These are phyloP conservation scores for Ornithoptera alexandrae DNA, from an alignment of 2,888 invertebrate species.

Conservation along the genomic window DNA sequence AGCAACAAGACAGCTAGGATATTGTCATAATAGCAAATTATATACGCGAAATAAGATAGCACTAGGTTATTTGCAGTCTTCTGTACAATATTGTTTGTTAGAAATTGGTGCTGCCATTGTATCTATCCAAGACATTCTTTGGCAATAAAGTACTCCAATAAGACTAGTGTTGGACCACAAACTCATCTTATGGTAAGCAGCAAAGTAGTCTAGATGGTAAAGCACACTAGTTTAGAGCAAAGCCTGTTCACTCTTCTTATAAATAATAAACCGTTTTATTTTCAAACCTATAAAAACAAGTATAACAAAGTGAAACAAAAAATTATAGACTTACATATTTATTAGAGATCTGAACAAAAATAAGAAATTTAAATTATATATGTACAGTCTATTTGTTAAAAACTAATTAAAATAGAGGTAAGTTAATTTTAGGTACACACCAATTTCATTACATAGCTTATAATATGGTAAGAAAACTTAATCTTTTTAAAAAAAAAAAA, in stretches of 20 bases:
- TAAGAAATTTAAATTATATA: slow-evolving; percentile 79
- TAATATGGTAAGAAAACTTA: slow-evolving; percentile 51
- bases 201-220: no score
- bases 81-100: no score
- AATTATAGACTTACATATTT: slow-evolving; percentile 78
- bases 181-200: no score
- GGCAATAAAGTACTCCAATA: no score
- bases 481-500: slow-evolving; percentile 30
- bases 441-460: slow-evolving; percentile 67
- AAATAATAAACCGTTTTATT: neutral
- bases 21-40: no score
- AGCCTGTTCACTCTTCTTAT: neutral
- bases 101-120: no score
- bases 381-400: slow-evolving; percentile 79
- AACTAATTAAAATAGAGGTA: slow-evolving; percentile 79
- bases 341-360: slow-evolving; percentile 82
- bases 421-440: slow-evolving; percentile 78
- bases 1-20: no score
- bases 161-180: no score
- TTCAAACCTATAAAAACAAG: neutral
- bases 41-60: no score
- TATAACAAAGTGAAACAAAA: slow-evolving; percentile 36
- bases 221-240: no score
- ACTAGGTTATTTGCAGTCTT: no score
- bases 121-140: no score